Evolutionary conservation across 2,888 invertebrate species (phyloP).

Genomic region (Odontocerum albicorne): DNA sequence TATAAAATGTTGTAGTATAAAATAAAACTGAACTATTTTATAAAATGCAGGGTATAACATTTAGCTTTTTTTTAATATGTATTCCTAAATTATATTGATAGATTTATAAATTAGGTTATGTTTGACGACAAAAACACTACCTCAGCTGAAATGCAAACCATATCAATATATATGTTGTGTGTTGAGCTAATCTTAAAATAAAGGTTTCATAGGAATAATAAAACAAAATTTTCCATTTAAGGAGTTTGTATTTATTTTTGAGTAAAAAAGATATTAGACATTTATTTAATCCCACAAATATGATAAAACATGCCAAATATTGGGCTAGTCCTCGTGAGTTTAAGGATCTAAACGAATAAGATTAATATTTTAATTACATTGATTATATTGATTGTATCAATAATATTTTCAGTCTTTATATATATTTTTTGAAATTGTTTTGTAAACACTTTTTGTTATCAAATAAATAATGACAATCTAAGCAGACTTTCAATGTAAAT

Average conservation of each 20-base stretch:
- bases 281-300: background rate
- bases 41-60: no score
- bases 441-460: constrained; percentile 34
- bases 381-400: constrained; percentile 31
- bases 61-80: no score
- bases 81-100: no score
- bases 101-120: no score
- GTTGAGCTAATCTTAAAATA: no score
- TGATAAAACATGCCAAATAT: constrained; percentile 20
- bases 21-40: no score
- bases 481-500: constrained; percentile 18
- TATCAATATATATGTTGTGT: no score
- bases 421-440: constrained; percentile 38
- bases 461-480: constrained; percentile 35
- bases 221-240: background rate
- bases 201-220: no score
- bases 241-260: background rate
- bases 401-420: constrained; percentile 36
- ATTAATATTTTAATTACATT: constrained; percentile 21
- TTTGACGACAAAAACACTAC: no score
- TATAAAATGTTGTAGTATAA: no score
- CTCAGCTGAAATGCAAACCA: no score
- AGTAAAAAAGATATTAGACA: background rate
- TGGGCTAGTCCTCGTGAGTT: constrained; percentile 24
- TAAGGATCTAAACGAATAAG: constrained; percentile 4